These are phyloP conservation scores for Physocephala rufipes DNA, from an alignment of 2,888 invertebrate genomes.

Conservation along the genomic window DNA sequence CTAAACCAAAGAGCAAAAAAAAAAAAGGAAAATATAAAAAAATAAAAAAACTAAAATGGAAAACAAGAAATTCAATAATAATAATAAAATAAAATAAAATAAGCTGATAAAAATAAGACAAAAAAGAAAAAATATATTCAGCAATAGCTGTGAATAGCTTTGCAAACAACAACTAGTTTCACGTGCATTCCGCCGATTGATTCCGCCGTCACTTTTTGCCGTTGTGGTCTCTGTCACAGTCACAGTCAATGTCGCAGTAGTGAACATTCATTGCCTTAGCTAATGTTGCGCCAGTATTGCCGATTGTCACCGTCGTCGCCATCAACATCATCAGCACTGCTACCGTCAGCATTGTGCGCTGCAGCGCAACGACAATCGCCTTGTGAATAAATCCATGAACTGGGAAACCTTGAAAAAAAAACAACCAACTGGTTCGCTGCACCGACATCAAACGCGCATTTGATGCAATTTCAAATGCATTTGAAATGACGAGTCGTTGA, in stretches of 20 bases:
- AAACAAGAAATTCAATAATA: not conserved
- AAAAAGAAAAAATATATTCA: conserved; percentile 8
- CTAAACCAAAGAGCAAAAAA: conserved; percentile 21
- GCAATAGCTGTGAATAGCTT: conserved; percentile 2
- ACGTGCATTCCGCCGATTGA: conserved; percentile 18
- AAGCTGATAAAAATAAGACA: not conserved
- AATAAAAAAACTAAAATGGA: not conserved
- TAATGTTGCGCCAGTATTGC: too few relatives aligned
- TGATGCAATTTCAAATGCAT: conserved; percentile 32
- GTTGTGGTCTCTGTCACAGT: not conserved
- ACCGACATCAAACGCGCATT: conserved; percentile 2
- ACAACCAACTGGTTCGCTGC: not conserved
- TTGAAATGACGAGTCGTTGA: not conserved
- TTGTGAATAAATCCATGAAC: conserved; percentile 58
- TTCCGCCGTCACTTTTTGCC: not conserved
- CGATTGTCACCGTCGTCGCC: not conserved
- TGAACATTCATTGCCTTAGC: too few relatives aligned
- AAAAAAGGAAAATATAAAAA: conserved; percentile 14
- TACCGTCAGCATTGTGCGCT: not conserved
- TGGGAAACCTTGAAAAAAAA: conserved; percentile 64
- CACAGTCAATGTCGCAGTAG: not conserved
- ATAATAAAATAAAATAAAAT: conserved; percentile 3
- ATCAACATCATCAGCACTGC: too few relatives aligned
- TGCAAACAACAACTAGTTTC: conserved; percentile 19
- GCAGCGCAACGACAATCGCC: conserved; percentile 23